Evolutionary conservation across 2,797 vertebrate genomes (phyloP).

Genomic region (Neosilurus mollespiculum): DNA sequence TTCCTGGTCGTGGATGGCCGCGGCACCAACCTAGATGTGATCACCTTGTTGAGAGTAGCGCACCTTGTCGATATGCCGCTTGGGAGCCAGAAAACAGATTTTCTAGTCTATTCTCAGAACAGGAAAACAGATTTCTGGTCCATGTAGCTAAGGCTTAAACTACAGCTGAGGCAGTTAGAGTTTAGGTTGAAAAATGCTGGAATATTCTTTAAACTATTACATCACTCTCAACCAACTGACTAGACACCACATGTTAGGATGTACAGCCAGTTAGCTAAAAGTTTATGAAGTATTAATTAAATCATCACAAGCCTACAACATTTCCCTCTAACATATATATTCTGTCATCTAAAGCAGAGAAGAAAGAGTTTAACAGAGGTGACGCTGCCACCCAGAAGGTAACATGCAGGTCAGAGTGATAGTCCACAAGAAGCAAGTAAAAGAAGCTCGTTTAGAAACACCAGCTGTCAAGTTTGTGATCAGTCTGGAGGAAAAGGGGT

Average conservation of each 20-base stretch:
- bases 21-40: too few relatives aligned
- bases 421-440: slow-evolving; percentile 52
- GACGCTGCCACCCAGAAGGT: slow-evolving; percentile 68
- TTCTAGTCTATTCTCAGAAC: neutral
- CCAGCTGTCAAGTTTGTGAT: slow-evolving; percentile 61
- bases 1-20: too few relatives aligned
- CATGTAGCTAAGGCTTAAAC: neutral
- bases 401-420: slow-evolving; percentile 70
- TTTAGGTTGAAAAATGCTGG: slow-evolving; percentile 7
- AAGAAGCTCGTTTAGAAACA: slow-evolving; percentile 59
- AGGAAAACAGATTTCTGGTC: neutral
- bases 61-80: too few relatives aligned
- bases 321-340: slow-evolving; percentile 24
- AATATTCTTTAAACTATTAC: neutral
- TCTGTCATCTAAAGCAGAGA: slow-evolving; percentile 51
- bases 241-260: slow-evolving; percentile 22
- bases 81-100: neutral
- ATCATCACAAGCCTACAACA: slow-evolving; percentile 29
- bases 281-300: neutral
- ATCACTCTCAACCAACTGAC: slow-evolving; percentile 20
- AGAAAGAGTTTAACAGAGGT: slow-evolving; percentile 58
- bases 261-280: slow-evolving; percentile 52
- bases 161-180: slow-evolving; percentile 4
- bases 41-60: too few relatives aligned
- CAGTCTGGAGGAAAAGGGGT: slow-evolving; percentile 65